Conservation (phyloP, 2,113 vertebrate genomes). For the Oriolus oriolus region DNA sequence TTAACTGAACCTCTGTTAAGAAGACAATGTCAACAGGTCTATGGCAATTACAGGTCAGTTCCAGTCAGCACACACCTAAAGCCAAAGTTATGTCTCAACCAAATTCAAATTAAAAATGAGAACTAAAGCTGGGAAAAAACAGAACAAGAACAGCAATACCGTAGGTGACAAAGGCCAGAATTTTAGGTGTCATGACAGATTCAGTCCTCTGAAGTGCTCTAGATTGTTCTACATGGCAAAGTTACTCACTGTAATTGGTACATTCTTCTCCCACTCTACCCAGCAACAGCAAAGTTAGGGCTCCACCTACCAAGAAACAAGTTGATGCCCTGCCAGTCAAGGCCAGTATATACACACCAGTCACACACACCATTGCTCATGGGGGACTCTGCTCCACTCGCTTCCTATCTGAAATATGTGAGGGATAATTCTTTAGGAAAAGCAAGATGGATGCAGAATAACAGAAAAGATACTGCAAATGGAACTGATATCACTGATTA, state of each 20-base stretch:
- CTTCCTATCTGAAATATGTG: not conserved
- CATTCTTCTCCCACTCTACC: not conserved
- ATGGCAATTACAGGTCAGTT: not conserved
- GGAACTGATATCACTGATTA: not conserved
- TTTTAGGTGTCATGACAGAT: not conserved
- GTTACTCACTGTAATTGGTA: not conserved
- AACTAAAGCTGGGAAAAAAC: not conserved
- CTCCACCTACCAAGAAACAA: slow-evolving; percentile 44
- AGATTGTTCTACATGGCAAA: not conserved
- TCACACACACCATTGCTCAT: not conserved
- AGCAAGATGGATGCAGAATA: not conserved
- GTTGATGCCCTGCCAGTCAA: not conserved
- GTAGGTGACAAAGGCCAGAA: not conserved
- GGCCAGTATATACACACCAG: not conserved
- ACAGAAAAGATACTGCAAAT: not conserved
- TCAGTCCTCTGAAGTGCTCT: not conserved
- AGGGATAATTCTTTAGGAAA: not conserved
- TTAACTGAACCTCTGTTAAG: not conserved
- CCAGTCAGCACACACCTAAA: not conserved
- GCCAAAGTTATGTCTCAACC: not conserved
- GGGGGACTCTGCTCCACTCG: not conserved
- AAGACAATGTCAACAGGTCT: not conserved
- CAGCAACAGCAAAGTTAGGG: slow-evolving; percentile 1
- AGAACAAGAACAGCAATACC: not conserved
- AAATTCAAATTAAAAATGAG: not conserved